Conservation (phyloP, 2,888 invertebrate genomes). For the Leptarthrus brevirostris region DNA sequence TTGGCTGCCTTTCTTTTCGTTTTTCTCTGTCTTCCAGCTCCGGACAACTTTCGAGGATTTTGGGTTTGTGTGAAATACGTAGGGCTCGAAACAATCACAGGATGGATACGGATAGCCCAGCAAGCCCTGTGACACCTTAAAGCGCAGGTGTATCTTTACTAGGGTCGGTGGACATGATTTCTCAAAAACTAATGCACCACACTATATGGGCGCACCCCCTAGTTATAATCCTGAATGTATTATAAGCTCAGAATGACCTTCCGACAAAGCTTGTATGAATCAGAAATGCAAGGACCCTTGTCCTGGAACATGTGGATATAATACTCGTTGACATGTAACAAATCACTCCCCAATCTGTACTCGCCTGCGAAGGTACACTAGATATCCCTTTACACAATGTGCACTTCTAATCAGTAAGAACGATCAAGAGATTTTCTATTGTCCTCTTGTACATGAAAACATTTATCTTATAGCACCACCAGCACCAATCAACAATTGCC, state of each 20-base stretch:
- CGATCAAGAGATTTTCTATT: slow-evolving; percentile 28
- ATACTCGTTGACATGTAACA: slow-evolving; percentile 78
- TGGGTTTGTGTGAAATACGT: no score
- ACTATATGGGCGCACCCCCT: slow-evolving; percentile 79
- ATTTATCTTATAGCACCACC: slow-evolving; percentile 56
- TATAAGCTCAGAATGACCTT: slow-evolving; percentile 79
- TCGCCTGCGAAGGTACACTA: slow-evolving; percentile 75
- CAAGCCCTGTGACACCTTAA: no score
- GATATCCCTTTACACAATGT: slow-evolving; percentile 83
- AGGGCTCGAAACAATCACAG: no score
- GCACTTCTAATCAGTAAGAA: slow-evolving; percentile 66
- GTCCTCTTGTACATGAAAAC: no score
- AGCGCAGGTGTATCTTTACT: no score
- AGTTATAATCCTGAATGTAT: slow-evolving; percentile 82
- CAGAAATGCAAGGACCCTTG: slow-evolving; percentile 82
- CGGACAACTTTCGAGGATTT: no score
- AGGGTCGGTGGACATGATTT: no score
- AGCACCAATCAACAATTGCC: no score
- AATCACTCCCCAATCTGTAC: slow-evolving; percentile 83
- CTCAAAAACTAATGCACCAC: no score
- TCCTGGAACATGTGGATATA: slow-evolving; percentile 78
- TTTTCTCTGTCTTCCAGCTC: no score
- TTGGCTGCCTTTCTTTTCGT: no score
- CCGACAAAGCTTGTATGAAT: slow-evolving; percentile 78
- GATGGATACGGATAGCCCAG: no score